A percentile compares a stretch with the other conserved stretches of the same genome.
These are phyloP conservation scores for Atta texana DNA, from an alignment of 1,140 invertebrate genomes.

Conservation along the genomic window DNA sequence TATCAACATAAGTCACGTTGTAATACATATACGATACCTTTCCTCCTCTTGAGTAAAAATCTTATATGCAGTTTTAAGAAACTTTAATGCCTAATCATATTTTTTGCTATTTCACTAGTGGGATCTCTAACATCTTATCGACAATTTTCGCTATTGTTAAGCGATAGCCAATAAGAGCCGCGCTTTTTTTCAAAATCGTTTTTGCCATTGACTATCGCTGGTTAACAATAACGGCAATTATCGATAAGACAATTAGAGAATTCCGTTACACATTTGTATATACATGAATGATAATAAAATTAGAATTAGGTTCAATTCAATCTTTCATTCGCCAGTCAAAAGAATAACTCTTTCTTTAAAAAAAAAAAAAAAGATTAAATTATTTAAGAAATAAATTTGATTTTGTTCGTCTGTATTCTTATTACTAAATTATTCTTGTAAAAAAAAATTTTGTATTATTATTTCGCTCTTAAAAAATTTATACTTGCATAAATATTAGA, in stretches of 20 bases:
- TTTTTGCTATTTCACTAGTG: neutral
- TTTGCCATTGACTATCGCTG: too few species aligned
- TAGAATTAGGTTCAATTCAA: neutral
- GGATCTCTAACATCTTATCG: too few species aligned
- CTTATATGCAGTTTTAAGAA: constrained; percentile 32
- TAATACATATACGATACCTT: constrained; percentile 12
- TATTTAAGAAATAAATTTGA: neutral
- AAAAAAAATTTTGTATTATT: neutral
- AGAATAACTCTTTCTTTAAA: neutral
- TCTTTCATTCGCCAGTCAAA: neutral
- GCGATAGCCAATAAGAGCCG: too few species aligned
- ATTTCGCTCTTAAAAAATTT: neutral
- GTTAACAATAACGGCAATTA: too few species aligned
- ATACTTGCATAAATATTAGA: neutral
- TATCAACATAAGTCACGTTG: constrained; percentile 34
- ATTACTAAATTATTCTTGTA: neutral
- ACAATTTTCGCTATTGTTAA: too few species aligned
- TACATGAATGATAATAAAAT: constrained; percentile 8
- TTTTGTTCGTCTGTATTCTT: neutral
- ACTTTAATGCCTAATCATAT: constrained; percentile 45
- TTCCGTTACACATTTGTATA: neutral
- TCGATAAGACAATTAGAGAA: too few species aligned
- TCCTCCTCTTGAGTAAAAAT: constrained; percentile 21
- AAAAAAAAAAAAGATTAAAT: neutral
- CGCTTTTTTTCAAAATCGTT: too few species aligned